Percentiles rank a stretch among this genome's conserved stretches.
Conservation (phyloP, 2,113 vertebrate species). For the human (Homo sapiens) region DNA sequence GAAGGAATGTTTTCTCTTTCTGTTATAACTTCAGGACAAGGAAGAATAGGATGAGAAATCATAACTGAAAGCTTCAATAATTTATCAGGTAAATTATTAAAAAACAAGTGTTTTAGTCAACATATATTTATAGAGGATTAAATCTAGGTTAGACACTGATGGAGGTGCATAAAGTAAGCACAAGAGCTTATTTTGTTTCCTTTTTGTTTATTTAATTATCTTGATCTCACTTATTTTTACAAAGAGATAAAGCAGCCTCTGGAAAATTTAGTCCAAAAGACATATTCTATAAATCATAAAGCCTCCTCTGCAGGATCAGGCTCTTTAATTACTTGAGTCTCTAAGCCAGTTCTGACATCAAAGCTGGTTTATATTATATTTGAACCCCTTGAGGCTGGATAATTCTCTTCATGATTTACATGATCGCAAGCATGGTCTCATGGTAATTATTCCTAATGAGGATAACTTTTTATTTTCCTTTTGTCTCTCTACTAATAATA, state of each 20-base stretch:
- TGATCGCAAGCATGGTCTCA: not conserved
- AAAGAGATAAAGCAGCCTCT: not conserved
- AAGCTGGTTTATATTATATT: not conserved
- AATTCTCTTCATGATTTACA: not conserved
- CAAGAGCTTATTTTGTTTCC: not conserved
- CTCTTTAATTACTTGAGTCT: not conserved
- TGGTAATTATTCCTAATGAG: not conserved
- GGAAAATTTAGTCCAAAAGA: not conserved
- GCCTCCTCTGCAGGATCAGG: not conserved
- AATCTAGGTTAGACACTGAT: not conserved
- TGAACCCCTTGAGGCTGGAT: not conserved
- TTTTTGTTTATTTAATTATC: conserved; percentile 41
- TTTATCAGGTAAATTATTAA: not conserved
- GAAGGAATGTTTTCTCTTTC: not conserved
- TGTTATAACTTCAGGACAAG: not conserved
- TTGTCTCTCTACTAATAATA: not conserved
- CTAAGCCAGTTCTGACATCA: not conserved
- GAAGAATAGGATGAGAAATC: not conserved
- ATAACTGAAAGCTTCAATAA: not conserved
- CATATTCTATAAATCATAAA: not conserved
- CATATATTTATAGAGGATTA: not conserved
- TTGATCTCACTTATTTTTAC: not conserved
- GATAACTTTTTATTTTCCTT: not conserved
- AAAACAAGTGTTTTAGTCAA: not conserved
- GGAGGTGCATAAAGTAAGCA: not conserved